Evolutionary conservation across 2,113 vertebrate genomes (phyloP), one percentile per base, ranked within the genome.

Genomic region (Psilopsiagon aymara): DNA sequence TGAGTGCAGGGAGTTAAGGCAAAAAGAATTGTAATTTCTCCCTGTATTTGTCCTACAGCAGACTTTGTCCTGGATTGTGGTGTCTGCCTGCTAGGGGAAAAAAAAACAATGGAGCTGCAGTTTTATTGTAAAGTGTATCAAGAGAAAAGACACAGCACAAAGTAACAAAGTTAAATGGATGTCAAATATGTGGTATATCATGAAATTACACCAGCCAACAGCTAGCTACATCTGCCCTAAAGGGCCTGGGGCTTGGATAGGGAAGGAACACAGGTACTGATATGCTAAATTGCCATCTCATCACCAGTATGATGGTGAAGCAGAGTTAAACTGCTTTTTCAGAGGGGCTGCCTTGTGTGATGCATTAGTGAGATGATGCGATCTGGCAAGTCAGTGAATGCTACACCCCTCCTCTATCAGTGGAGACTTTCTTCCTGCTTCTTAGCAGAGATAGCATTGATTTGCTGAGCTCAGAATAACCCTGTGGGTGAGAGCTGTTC

Each of bases 401-500:
- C n/a, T 68, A 87, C 66, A 92, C 17, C 77, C 81, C 55, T 89
- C 43, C 67, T 88, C 70, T 95, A 25, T n/a, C 2, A 0, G 47
- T 47, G 33, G 35, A 82, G 29, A 82, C 47, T 81, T 88, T 70
- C 77, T 84, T 89, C 29, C 46, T 64, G 57, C 62, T 84, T 84
- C 91, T 84, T 74, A 89, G 29, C 69, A 92, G 44, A 85, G 66
- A 47, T 27, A 79, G n/a, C 35, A 91, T 31, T 71, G 88, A 57
- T 86, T 89, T 94, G 69, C 81, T 94, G 89, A 95, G 66, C 35
- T 95, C 84, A 73, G 89, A 92, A 66, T 41, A 71, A 84, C 14
- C 33, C 39, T 79, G 77, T 82, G 87, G 52, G 59, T 80, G 70
- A 82, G n/a, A 92, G 74, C 19, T 66, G 37, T 55, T 87, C 33